Evolutionary conservation across 2,797 vertebrate species (phyloP).

Genomic region (Mycteria americana): DNA sequence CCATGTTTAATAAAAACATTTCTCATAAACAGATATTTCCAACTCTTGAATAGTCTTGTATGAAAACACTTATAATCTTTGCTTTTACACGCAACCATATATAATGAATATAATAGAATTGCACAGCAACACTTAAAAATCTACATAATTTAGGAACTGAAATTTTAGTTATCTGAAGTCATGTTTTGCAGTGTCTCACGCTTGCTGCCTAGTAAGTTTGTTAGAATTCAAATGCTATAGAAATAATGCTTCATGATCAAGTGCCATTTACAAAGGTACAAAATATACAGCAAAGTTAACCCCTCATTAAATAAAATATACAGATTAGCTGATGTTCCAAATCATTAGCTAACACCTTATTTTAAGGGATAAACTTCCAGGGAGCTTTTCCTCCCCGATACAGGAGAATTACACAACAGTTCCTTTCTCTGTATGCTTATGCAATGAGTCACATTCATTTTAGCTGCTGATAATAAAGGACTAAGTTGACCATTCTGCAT

Average conservation of each 20-base stretch:
- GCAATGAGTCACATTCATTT: background rate
- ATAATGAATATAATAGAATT: constrained; percentile 28
- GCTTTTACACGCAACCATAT: constrained; percentile 7
- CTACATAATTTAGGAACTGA: constrained; percentile 20
- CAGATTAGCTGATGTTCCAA: constrained; percentile 30
- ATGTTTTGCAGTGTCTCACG: background rate
- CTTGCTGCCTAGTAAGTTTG: constrained; percentile 26
- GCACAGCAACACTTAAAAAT: constrained; percentile 4
- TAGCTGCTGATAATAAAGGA: background rate
- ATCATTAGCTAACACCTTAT: constrained; percentile 54
- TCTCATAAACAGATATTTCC: constrained; percentile 49
- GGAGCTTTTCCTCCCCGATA: background rate
- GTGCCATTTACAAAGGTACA: constrained; percentile 74
- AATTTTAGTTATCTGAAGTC: constrained; percentile 1
- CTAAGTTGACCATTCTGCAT: background rate
- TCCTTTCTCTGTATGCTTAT: background rate
- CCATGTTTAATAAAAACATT: constrained; percentile 45
- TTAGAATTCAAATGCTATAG: constrained; percentile 54
- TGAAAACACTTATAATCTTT: background rate
- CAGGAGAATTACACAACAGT: background rate
- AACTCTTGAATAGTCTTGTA: background rate
- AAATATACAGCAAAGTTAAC: constrained; percentile 76
- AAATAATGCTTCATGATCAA: constrained; percentile 41
- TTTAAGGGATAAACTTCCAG: constrained; percentile 45
- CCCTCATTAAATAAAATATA: constrained; percentile 73